phyloP scores from a whole-genome alignment of 2,113 vertebrate genomes.

The Callaeas wilsoni region DNA sequence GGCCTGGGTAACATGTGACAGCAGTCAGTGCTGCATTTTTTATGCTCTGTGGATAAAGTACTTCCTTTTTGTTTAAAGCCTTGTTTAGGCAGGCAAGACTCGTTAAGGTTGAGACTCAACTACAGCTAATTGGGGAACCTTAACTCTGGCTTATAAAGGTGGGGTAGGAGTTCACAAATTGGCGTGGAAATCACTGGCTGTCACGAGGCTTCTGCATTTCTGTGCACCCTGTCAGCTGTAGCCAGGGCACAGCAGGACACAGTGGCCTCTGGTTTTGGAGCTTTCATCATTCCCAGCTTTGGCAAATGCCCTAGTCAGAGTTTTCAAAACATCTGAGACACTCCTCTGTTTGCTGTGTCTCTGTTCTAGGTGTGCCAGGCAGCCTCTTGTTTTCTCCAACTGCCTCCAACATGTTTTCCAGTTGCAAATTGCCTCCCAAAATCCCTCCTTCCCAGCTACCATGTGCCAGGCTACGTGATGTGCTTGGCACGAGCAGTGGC shows the following conservation, averaged over 20 bases:
- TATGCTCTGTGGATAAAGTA: neutral
- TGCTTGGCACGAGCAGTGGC: neutral
- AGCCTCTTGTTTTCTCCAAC: neutral
- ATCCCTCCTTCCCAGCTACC: neutral
- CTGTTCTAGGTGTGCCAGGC: neutral
- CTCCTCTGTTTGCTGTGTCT: neutral
- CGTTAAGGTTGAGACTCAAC: neutral
- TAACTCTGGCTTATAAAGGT: neutral
- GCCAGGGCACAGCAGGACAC: neutral
- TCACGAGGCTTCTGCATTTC: neutral
- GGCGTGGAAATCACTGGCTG: neutral
- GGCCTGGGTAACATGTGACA: neutral
- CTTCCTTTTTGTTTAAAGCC: neutral
- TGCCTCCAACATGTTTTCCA: neutral
- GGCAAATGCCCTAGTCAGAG: neutral
- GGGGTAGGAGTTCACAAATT: neutral
- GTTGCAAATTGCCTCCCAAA: neutral
- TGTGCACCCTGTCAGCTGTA: neutral
- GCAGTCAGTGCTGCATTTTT: neutral
- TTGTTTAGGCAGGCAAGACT: neutral
- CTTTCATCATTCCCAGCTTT: neutral
- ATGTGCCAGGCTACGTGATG: neutral
- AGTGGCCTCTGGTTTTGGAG: neutral
- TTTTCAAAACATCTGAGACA: neutral
- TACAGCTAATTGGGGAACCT: neutral